Percentiles rank a stretch among this genome's conserved stretches.
These are phyloP conservation scores for Dynastes tityus DNA, from an alignment of 2,888 invertebrate genomes.

Conservation along the genomic window DNA sequence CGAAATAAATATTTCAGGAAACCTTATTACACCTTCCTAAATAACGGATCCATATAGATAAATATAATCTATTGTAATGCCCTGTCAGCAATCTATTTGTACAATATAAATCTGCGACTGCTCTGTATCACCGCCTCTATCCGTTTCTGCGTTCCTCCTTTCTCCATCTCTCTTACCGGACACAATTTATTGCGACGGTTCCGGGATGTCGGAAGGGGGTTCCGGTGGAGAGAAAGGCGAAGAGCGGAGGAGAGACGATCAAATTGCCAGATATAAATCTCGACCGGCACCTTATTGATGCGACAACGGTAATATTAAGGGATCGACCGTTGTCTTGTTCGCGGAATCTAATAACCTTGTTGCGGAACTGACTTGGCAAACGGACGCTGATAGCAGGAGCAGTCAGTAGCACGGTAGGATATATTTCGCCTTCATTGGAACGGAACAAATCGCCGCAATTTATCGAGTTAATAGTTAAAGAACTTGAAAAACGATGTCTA, in stretches of 20 bases:
- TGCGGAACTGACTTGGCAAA: constrained; percentile 51
- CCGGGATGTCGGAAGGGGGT: constrained; percentile 47
- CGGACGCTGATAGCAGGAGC: constrained; percentile 1
- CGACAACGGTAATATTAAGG: constrained; percentile 64
- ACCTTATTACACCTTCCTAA: constrained; percentile 31
- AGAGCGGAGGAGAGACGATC: constrained; percentile 53
- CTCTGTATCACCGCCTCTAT: constrained; percentile 36
- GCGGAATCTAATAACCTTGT: constrained; percentile 62
- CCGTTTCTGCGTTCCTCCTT: constrained; percentile 57
- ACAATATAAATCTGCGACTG: constrained; percentile 36
- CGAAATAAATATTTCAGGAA: neutral
- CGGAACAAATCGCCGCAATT: neutral
- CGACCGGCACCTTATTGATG: constrained; percentile 66
- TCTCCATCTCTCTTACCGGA: constrained; percentile 51
- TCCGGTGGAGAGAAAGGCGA: neutral
- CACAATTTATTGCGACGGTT: constrained; percentile 59
- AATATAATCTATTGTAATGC: constrained; percentile 45
- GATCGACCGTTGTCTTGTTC: constrained; percentile 62
- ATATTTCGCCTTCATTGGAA: constrained; percentile 9
- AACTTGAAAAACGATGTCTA: too few relatives aligned
- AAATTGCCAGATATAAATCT: constrained; percentile 67
- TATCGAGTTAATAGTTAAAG: neutral
- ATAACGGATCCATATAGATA: constrained; percentile 22
- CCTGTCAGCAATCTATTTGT: constrained; percentile 47
- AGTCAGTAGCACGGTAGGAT: neutral